Percentiles rank a stretch among this genome's conserved stretches.
phyloP scores from a whole-genome alignment of 2,113 vertebrate species.

The Callionymus lyra region DNA sequence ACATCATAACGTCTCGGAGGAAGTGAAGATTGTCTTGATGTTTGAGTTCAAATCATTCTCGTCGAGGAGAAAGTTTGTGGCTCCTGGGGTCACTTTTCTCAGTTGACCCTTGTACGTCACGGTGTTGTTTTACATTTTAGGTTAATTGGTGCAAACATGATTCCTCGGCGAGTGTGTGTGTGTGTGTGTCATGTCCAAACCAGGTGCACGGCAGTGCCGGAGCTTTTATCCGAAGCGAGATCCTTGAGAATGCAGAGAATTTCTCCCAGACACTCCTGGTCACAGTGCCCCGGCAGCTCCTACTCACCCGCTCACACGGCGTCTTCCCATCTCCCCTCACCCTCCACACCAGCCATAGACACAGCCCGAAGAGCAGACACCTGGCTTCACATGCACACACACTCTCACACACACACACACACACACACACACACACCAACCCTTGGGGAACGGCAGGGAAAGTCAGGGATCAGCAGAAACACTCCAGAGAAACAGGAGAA shows the following conservation, averaged over 20 bases:
- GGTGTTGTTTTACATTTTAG: constrained; percentile 56
- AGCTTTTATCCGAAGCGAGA: constrained; percentile 71
- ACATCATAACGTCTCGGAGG: neutral
- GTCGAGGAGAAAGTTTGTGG: constrained; percentile 8
- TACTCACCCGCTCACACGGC: constrained; percentile 43
- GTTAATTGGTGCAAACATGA: constrained; percentile 54
- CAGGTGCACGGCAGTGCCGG: constrained; percentile 53
- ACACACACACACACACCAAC: constrained; percentile 55
- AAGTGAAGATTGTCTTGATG: neutral
- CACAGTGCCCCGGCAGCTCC: constrained; percentile 69
- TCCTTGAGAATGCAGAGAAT: constrained; percentile 74
- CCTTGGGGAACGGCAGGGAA: constrained; percentile 49
- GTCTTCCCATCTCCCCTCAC: constrained; percentile 18
- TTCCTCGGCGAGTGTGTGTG: constrained; percentile 15
- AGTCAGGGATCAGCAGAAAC: constrained; percentile 66
- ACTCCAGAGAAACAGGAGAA: constrained; percentile 65
- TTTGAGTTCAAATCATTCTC: neutral
- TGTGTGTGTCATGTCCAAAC: constrained; percentile 19
- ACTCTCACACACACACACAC: constrained; percentile 54
- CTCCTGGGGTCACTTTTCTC: constrained; percentile 24
- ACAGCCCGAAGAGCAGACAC: constrained; percentile 78
- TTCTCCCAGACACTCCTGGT: constrained; percentile 65
- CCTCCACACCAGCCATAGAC: constrained; percentile 75
- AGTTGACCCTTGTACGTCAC: constrained; percentile 47
- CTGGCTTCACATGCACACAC: constrained; percentile 69